phyloP scores from a whole-genome alignment of 2,797 vertebrate species.

The Halcyon smyrnensis region DNA sequence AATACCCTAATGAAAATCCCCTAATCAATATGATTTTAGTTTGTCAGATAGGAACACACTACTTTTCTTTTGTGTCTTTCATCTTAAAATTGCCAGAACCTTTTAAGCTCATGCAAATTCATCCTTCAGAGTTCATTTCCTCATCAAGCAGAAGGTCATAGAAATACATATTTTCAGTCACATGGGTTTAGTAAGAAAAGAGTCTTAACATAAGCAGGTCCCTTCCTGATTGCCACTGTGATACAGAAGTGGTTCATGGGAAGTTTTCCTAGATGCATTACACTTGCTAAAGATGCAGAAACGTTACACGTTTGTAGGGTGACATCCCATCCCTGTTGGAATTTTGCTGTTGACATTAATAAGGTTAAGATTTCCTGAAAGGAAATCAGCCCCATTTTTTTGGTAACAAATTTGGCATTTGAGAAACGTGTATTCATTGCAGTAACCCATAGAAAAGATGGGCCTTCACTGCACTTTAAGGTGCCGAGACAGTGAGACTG shows the following conservation, averaged over 20 bases:
- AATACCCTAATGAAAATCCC: neutral
- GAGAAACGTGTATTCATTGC: neutral
- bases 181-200: neutral
- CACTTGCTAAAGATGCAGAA: neutral
- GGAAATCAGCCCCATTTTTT: neutral
- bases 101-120: neutral
- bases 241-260: neutral
- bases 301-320: neutral
- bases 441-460: neutral
- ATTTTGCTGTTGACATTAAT: neutral
- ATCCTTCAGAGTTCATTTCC: neutral
- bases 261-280: neutral
- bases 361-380: neutral
- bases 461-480: neutral
- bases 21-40: neutral
- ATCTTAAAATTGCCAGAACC: neutral
- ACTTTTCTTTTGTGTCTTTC: neutral
- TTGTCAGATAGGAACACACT: neutral
- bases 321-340: neutral
- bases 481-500: neutral
- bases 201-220: neutral
- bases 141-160: neutral
- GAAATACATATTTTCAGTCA: neutral
- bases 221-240: neutral
- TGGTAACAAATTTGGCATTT: neutral